Evolutionary conservation across 2,888 invertebrate genomes (phyloP).

Genomic region (Morpho deidamia): DNA sequence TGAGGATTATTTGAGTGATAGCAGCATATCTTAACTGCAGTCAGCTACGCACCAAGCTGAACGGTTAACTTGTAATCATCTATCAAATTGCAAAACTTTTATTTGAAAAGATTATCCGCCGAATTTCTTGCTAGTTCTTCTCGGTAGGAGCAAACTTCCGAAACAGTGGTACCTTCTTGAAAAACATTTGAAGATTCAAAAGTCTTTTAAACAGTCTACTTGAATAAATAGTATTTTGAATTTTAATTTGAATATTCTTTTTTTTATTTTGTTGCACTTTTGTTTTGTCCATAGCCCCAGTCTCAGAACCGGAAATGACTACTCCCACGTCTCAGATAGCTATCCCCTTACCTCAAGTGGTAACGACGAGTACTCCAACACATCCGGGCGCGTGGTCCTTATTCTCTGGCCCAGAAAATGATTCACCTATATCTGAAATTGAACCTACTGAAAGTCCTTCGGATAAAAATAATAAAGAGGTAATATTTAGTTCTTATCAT

Average conservation of each 20-base stretch:
- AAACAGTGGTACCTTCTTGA: no score
- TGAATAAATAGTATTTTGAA: no score
- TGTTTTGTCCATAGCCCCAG: constrained; percentile 33
- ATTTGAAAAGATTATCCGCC: no score
- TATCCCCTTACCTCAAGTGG: constrained; percentile 47
- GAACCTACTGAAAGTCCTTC: constrained; percentile 59
- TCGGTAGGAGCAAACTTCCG: no score
- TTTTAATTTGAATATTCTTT: background rate
- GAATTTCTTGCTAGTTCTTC: no score
- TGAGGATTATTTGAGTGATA: no score
- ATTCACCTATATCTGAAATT: constrained; percentile 68
- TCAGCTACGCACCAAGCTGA: no score
- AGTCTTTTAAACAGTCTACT: no score
- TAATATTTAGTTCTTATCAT: constrained; percentile 21
- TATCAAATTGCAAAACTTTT: no score
- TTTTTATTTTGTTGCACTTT: background rate
- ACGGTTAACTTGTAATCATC: no score
- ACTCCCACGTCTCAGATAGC: constrained; percentile 60
- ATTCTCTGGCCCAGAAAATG: constrained; percentile 56
- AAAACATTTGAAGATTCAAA: no score
- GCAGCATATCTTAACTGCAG: no score
- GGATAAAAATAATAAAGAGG: constrained; percentile 52
- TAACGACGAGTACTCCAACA: constrained; percentile 67
- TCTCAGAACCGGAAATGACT: constrained; percentile 45
- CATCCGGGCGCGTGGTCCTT: constrained; percentile 58